Percentiles rank a stretch among this genome's conserved stretches.
These are phyloP conservation scores for Arizona elegans DNA, from an alignment of 2,113 vertebrate species.

Conservation along the genomic window DNA sequence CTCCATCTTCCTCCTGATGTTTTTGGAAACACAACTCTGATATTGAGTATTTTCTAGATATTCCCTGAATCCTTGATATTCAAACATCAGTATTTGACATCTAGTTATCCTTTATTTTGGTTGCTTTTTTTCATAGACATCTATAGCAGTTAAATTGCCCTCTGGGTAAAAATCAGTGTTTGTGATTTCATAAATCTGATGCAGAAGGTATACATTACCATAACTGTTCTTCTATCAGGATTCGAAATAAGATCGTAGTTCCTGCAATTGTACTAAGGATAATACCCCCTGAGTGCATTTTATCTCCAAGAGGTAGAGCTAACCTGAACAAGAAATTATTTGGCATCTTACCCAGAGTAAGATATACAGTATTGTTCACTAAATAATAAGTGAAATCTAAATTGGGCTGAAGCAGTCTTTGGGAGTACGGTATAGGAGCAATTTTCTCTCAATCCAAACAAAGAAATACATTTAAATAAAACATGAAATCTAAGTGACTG, in stretches of 20 bases:
- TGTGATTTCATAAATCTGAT: background rate
- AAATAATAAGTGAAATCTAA: background rate
- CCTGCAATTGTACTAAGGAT: background rate
- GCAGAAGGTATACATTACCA: background rate
- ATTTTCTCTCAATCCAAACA: background rate
- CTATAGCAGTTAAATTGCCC: background rate
- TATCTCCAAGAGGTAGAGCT: background rate
- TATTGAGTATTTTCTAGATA: background rate
- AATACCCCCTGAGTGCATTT: background rate
- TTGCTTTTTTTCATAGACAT: background rate
- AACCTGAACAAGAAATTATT: background rate
- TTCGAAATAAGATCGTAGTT: background rate
- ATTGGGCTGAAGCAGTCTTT: background rate
- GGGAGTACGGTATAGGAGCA: background rate
- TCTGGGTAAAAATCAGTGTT: background rate
- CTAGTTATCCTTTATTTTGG: background rate
- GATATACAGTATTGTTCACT: background rate
- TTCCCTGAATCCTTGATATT: background rate
- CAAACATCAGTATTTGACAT: background rate
- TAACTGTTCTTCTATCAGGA: background rate
- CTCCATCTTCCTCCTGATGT: background rate
- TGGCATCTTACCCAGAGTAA: background rate
- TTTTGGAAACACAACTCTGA: background rate
- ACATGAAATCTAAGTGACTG: background rate
- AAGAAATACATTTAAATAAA: background rate